These are phyloP conservation scores for Erebia aethiops DNA, from an alignment of 2,888 invertebrate genomes.

Conservation along the genomic window DNA sequence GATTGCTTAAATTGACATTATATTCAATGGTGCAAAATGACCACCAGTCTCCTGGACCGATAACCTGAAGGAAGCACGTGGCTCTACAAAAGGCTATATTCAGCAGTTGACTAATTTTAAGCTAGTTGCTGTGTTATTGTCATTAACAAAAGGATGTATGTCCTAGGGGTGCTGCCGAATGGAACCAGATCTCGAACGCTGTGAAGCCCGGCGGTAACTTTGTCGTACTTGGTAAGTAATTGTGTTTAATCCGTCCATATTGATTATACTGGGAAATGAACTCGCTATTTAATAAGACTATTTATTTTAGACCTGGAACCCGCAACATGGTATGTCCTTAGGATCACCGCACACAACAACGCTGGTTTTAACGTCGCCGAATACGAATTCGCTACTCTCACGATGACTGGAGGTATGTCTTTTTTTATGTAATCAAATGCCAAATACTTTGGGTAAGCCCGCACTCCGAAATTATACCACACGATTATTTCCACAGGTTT, in stretches of 20 bases:
- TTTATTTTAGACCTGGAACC: slow-evolving; percentile 89
- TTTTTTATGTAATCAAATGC: neutral
- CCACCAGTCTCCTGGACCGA: too few species aligned
- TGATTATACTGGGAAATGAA: neutral
- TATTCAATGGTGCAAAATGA: too few species aligned
- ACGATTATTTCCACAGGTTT: neutral
- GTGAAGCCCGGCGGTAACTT: slow-evolving; percentile 96
- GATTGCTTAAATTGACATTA: too few species aligned
- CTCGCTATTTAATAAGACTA: neutral
- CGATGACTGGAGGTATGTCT: slow-evolving; percentile 93
- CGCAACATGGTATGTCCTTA: slow-evolving; percentile 95
- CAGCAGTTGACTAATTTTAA: too few species aligned
- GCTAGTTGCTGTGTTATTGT: too few species aligned
- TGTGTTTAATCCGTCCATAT: neutral
- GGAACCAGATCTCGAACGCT: slow-evolving; percentile 97
- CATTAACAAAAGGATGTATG: neutral
- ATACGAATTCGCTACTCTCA: slow-evolving; percentile 97
- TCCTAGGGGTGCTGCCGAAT: slow-evolving; percentile 90
- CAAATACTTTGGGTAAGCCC: neutral
- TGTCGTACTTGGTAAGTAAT: slow-evolving; percentile 85
- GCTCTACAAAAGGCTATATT: too few species aligned
- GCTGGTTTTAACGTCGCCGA: slow-evolving; percentile 97
- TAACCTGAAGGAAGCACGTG: too few species aligned
- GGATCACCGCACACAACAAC: slow-evolving; percentile 96
- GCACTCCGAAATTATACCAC: neutral